These are phyloP conservation scores for Eleginops maclovinus DNA, from an alignment of 2,113 vertebrate species.

Conservation along the genomic window DNA sequence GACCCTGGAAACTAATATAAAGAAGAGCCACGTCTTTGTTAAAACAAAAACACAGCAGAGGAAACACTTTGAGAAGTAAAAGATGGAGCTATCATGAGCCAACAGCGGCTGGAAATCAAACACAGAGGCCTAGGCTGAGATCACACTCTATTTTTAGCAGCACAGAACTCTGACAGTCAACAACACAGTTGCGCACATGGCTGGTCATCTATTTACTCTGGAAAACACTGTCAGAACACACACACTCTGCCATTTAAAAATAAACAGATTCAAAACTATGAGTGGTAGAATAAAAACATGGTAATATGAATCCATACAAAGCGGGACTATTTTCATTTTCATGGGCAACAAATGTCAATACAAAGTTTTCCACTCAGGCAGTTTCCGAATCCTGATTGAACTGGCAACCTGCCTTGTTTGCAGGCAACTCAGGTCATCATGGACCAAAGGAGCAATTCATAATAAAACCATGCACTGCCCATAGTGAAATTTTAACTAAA, in stretches of 20 bases:
- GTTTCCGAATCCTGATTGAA: conserved; percentile 26
- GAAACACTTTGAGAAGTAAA: conserved; percentile 14
- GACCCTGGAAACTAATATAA: conserved; percentile 47
- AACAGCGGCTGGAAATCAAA: conserved; percentile 33
- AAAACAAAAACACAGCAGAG: neutral
- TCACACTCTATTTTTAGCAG: conserved; percentile 67
- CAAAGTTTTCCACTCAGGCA: conserved; percentile 8
- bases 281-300: neutral
- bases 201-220: conserved; percentile 53
- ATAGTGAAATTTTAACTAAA: neutral
- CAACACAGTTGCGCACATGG: conserved; percentile 62
- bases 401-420: neutral
- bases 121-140: conserved; percentile 39
- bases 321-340: neutral
- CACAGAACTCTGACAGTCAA: conserved; percentile 56
- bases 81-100: conserved; percentile 5
- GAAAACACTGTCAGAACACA: conserved; percentile 29
- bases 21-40: conserved; percentile 22
- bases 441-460: neutral
- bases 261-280: neutral
- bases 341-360: conserved; percentile 32
- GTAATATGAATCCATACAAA: conserved; percentile 5
- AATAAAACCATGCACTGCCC: neutral
- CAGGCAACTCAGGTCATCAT: conserved; percentile 26
- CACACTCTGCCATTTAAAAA: conserved; percentile 3